Conservation (phyloP, 2,113 vertebrate genomes). For the Equus przewalskii region DNA sequence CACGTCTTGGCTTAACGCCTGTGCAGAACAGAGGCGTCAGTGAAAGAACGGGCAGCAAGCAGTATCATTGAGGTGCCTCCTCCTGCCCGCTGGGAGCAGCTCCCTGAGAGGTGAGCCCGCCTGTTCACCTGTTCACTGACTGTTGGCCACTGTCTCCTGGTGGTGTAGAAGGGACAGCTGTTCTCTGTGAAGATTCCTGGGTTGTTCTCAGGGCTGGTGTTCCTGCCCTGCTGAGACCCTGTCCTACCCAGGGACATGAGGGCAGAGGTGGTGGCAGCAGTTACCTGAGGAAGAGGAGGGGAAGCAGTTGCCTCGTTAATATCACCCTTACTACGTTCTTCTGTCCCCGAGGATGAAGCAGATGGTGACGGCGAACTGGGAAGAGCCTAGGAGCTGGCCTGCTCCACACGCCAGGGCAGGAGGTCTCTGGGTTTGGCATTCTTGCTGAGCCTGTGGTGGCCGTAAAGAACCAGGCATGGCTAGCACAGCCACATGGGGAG, state of each 20-base stretch:
- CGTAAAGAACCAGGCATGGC: neutral
- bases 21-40: neutral
- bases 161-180: too few species aligned
- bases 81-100: neutral
- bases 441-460: neutral
- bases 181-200: neutral
- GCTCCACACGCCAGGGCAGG: neutral
- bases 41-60: neutral
- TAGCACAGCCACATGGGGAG: neutral
- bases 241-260: neutral
- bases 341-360: neutral
- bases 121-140: neutral
- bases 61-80: fast-evolving
- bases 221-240: neutral
- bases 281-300: neutral
- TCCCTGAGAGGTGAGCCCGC: neutral
- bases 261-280: neutral
- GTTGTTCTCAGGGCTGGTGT: neutral
- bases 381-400: neutral
- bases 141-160: fast-evolving
- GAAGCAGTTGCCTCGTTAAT: neutral
- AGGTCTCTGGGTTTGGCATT: neutral
- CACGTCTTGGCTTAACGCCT: neutral
- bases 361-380: neutral
- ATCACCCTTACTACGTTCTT: neutral